These are phyloP conservation scores for Callyntrura sp. DNA, from an alignment of 2,888 invertebrate species.

Conservation along the genomic window DNA sequence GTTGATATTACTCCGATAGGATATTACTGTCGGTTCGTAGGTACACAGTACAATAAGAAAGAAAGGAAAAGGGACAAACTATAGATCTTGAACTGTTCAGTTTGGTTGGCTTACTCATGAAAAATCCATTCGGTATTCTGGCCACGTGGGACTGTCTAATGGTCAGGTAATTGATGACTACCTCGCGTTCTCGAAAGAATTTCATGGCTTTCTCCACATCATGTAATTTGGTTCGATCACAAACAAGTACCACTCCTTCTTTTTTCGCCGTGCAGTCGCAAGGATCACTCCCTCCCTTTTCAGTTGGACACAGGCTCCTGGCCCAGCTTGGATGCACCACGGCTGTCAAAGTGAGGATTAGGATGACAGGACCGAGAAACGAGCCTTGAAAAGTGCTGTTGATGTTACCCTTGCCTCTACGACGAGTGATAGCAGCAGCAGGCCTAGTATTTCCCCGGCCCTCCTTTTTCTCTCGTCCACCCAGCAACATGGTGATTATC, in stretches of 20 bases:
- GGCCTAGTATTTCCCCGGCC: conserved; percentile 19
- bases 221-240: conserved; percentile 94
- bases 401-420: neutral
- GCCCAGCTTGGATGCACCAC: conserved; percentile 85
- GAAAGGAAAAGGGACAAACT: neutral
- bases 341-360: conserved; percentile 78
- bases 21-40: neutral
- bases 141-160: conserved; percentile 94
- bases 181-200: conserved; percentile 87
- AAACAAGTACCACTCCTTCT: conserved; percentile 94
- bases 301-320: conserved; percentile 84
- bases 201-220: conserved; percentile 93
- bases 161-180: conserved; percentile 95
- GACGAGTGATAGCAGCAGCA: neutral
- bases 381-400: neutral
- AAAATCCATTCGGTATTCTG: conserved; percentile 91
- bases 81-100: too few species aligned
- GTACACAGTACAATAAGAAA: neutral
- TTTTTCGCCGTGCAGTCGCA: conserved; percentile 95
- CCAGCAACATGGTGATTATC: neutral
- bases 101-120: conserved; percentile 87
- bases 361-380: conserved; percentile 34
- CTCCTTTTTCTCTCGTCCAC: conserved; percentile 24
- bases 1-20: neutral
- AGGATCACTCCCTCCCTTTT: conserved; percentile 88